Evolutionary conservation across 1,140 invertebrate species (phyloP), one percentile per base, ranked within the genome.

Genomic region (Drosophila bocqueti): DNA sequence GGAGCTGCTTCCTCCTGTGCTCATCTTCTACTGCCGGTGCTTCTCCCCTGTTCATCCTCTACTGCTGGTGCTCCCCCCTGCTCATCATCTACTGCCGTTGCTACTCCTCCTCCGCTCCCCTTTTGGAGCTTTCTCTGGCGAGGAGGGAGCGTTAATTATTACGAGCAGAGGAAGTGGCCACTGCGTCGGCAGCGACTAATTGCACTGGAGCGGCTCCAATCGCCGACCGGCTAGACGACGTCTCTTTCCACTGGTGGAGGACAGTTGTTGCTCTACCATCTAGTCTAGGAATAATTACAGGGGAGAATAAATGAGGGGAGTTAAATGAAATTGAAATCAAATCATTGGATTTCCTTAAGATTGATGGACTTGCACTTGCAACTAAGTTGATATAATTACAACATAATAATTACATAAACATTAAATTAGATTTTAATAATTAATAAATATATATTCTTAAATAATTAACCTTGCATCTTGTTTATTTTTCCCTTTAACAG

Each of bases 111-210:
- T 18, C 76, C 36, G 46, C 24, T 59, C 42, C 47, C 42, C 43
- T 40, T 36, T 29, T 18, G 40, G 67, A 54, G 67, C 76, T 89
- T 87, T 80, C 83, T 87, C 72, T 79, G 76, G 69, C 63, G 15
- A 18, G 64, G 76, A 79, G 69, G 61, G 58, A 78, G 84, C 80
- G 73, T 87, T 89, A 89, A 87, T 87, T 84, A 87, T 87, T 87
- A 89, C 78, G 81, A 64, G 84, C 83, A 89, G 83, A 82, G 83
- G 83, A 86, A 87, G 83, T 87, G 80, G 43, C 77, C 63, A 76
- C 79, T 64, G 31, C 83, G 71, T 63, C 45, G 80, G 72, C 84
- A 73, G 76, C 83, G 76, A 76, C 84, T 87, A 87, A 87, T 87
- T 89, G 84, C 74, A 69, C 47, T 65, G 61, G 67, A 71, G 50